Percentiles rank a stretch among this genome's conserved stretches.
These are phyloP conservation scores for Murina feae DNA, from an alignment of 2,113 vertebrate species.

Conservation along the genomic window DNA sequence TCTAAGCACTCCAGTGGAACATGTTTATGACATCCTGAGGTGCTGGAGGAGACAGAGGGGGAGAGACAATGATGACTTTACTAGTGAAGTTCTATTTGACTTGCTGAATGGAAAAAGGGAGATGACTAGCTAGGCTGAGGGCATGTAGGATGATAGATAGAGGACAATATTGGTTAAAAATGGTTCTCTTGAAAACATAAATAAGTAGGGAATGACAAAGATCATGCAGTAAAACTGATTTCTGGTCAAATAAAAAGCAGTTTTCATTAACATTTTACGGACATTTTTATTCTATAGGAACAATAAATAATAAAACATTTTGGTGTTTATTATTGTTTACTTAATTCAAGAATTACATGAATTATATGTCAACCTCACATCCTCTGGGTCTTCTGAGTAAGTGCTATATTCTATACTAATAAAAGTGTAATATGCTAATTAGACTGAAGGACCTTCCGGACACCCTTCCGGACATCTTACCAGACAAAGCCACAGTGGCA, in stretches of 20 bases:
- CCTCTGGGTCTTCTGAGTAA: neutral
- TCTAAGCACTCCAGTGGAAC: neutral
- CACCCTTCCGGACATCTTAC: too few relatives aligned
- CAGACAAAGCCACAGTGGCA: too few relatives aligned
- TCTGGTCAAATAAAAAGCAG: constrained; percentile 16
- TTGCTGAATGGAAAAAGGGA: neutral
- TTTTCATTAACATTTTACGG: neutral
- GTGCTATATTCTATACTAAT: neutral
- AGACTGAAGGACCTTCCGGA: too few relatives aligned
- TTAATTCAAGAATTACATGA: neutral
- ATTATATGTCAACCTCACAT: neutral
- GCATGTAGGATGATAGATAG: neutral
- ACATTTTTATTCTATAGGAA: constrained; percentile 1
- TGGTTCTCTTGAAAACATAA: neutral
- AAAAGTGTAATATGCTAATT: too few relatives aligned
- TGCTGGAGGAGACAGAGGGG: neutral
- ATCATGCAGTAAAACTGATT: neutral
- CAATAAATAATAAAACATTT: neutral
- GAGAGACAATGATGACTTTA: neutral
- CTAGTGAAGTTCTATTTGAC: neutral
- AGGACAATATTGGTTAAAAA: neutral
- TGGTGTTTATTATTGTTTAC: neutral
- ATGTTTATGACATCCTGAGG: neutral
- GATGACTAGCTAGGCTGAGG: neutral
- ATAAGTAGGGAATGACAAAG: neutral